Evolutionary conservation across 2,113 vertebrate species (phyloP).

Genomic region (Natator depressus): DNA sequence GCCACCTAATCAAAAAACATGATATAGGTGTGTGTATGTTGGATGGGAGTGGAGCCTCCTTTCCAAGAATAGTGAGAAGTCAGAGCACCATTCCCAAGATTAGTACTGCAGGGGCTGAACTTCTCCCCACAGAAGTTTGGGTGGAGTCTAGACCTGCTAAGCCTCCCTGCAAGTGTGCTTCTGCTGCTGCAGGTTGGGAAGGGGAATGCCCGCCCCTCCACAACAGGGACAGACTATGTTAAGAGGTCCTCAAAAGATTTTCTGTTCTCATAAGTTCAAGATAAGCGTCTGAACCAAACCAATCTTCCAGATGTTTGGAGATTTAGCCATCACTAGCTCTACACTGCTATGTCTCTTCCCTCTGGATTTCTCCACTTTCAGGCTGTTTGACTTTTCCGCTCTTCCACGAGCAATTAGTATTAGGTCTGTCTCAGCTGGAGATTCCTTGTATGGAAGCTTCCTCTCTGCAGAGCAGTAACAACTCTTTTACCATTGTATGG

Average conservation of each 20-base stretch:
- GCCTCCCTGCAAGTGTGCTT: neutral
- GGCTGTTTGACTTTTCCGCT: accelerated
- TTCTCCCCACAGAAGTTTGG: neutral
- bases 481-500: neutral
- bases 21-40: neutral
- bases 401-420: neutral
- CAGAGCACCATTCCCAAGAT: neutral
- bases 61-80: neutral
- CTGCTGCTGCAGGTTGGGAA: neutral
- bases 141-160: neutral
- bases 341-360: neutral
- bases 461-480: neutral
- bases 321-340: neutral
- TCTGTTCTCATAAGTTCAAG: neutral
- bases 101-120: neutral
- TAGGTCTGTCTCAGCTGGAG: neutral
- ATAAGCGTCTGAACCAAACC: neutral
- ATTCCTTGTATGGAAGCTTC: neutral
- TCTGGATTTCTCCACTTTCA: neutral
- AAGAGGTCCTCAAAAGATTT: neutral
- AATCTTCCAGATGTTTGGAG: neutral
- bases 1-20: neutral
- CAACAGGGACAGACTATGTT: neutral
- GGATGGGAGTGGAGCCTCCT: neutral
- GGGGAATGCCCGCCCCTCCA: neutral